These are phyloP conservation scores for Nixonia krombeini DNA, from an alignment of 1,140 invertebrate species.

Conservation along the genomic window DNA sequence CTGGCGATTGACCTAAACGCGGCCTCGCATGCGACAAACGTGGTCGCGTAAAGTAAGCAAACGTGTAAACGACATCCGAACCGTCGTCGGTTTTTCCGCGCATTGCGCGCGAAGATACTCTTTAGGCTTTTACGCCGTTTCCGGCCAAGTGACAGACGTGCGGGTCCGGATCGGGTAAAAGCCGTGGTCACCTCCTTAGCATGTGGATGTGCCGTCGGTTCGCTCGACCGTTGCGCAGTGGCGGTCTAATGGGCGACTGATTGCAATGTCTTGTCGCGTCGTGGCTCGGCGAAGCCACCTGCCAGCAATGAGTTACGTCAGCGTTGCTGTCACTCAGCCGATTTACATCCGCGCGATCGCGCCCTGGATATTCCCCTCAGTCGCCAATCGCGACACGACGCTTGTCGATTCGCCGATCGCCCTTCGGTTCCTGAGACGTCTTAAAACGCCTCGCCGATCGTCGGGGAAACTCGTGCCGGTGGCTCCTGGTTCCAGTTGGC, in stretches of 20 bases:
- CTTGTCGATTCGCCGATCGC: no score
- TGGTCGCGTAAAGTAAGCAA: no score
- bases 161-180: conserved; percentile 16
- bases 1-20: no score
- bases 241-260: conserved; percentile 67
- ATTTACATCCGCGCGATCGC: conserved; percentile 58
- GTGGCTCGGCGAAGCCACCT: conserved; percentile 67
- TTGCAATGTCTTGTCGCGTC: conserved; percentile 70
- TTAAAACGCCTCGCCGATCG: no score
- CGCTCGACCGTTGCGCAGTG: conserved; percentile 51
- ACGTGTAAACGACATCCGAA: no score
- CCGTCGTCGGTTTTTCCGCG: no score
- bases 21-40: no score
- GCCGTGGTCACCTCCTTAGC: conserved; percentile 35
- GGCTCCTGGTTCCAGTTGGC: conserved; percentile 63
- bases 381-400: no score
- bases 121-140: conserved; percentile 42
- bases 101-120: no score
- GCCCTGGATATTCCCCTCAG: conserved; percentile 42
- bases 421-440: no score
- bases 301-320: conserved; percentile 55
- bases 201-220: conserved; percentile 20
- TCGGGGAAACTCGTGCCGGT: no score
- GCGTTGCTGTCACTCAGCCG: conserved; percentile 39
- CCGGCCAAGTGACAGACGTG: conserved; percentile 12